Evolutionary conservation across 1,140 invertebrate species (phyloP), one percentile per base, ranked within the genome.

Genomic region (Eurytemora carolleeae): DNA sequence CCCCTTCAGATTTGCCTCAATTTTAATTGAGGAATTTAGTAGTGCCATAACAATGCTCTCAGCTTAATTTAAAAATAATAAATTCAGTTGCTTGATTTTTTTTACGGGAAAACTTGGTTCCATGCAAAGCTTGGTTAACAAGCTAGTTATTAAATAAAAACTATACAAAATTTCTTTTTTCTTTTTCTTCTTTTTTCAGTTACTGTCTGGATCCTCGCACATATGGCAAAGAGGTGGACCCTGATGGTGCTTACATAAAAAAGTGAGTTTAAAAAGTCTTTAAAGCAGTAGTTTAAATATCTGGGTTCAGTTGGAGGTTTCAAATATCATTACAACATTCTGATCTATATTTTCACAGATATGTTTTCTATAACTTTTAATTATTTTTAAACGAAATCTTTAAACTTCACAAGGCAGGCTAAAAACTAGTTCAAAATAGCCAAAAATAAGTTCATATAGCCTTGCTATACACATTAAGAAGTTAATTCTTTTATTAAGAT

Each of bases 151-250:
- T 20, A 20, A 55, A 18, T 17, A 21, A 55, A 21, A 18, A 55
- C 20, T 20, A 17, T 12, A 18, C 3, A 3, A 55, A 17, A 18
- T 55, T 7, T 55, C 66, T 73, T 0, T 68, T 63, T 31, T 63
- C 71, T 53, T 72, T 71, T 17, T 17, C 18, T 55, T 55, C 21
- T 55, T 18, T 3, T 16, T 55, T 17, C 21, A 61, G 79, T 64
- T 69, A 77, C 65, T 82, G 82, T 69, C 78, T 80, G 53, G 79
- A 79, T 65, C 83, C 82, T 0, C 79, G 83, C 25, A 75, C 76
- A 1, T 78, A 83, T 65, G 82, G 82, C 0, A 77, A 76, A 63
- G 74, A 81, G n/a, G 75, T 84, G 52, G 82, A 85, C 70, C 82
- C 82, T 7, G 73, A 75, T 55, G 83, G 82, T 20, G 75, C 77